phyloP scores from a whole-genome alignment of 2,797 vertebrate species.

The Anabacerthia variegaticeps region DNA sequence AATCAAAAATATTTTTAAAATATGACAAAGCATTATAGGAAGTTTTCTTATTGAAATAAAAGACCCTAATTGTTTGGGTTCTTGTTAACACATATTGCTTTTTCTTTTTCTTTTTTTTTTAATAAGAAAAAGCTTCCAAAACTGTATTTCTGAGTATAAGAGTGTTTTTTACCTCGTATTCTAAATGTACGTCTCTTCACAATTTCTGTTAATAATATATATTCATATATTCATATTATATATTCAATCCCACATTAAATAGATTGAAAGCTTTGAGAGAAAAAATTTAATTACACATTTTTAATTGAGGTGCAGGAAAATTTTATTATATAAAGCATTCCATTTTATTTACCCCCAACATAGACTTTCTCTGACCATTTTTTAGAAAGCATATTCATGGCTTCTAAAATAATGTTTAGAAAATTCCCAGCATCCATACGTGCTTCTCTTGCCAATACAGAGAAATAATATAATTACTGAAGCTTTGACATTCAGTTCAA shows the following conservation, averaged over 20 bases:
- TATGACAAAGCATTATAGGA: neutral
- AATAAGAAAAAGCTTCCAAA: neutral
- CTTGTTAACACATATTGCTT: neutral
- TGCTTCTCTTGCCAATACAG: neutral
- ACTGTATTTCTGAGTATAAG: neutral
- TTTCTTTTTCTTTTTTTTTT: neutral
- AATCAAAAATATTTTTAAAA: neutral
- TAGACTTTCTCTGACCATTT: neutral
- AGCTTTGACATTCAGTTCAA: neutral
- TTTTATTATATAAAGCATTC: neutral
- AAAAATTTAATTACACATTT: neutral
- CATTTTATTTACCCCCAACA: neutral
- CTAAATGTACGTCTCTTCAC: neutral
- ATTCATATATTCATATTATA: neutral
- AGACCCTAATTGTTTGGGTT: neutral
- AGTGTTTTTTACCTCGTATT: neutral
- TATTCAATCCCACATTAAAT: neutral
- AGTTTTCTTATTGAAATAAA: neutral
- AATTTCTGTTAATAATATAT: neutral
- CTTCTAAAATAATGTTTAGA: neutral
- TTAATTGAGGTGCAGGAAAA: neutral
- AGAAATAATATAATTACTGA: neutral
- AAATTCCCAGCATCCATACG: neutral
- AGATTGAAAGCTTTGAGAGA: neutral
- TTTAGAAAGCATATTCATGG: neutral